phyloP scores from a whole-genome alignment of 2,797 vertebrate species.

The Myotis planiceps region DNA sequence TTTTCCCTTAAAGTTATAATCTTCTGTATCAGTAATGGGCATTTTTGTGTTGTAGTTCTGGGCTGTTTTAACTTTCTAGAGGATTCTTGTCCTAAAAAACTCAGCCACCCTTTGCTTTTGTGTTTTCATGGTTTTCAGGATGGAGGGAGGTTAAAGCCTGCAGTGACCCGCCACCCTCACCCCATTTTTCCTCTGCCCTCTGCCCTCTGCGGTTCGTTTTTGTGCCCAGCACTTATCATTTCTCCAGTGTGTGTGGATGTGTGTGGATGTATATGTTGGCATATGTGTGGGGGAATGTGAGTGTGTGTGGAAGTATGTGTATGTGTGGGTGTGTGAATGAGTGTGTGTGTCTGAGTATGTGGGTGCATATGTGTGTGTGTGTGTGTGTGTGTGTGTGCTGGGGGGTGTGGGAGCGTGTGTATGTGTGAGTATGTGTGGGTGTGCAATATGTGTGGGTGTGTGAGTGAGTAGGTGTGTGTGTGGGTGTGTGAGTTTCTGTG shows the following conservation, averaged over 20 bases:
- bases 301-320: no score
- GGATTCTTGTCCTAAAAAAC: background rate
- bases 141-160: background rate
- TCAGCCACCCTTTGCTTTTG: fast-evolving
- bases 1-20: background rate
- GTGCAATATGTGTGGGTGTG: no score
- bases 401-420: no score
- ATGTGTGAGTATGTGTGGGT: no score
- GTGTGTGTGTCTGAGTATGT: no score
- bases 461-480: no score
- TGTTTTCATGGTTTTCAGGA: background rate
- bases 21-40: fast-evolving
- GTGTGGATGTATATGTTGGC: background rate
- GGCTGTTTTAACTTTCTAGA: background rate
- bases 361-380: no score
- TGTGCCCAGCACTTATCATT: fast-evolving
- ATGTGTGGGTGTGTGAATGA: no score
- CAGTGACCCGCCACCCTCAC: background rate
- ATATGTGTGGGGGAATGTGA: no score
- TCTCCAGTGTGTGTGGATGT: background rate
- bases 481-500: no score
- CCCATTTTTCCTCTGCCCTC: background rate
- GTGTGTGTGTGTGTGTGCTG: background rate
- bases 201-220: background rate
- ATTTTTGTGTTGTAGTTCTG: background rate